Conservation (phyloP, 2,888 invertebrate species). For the Caenorhabditis imperialis region DNA sequence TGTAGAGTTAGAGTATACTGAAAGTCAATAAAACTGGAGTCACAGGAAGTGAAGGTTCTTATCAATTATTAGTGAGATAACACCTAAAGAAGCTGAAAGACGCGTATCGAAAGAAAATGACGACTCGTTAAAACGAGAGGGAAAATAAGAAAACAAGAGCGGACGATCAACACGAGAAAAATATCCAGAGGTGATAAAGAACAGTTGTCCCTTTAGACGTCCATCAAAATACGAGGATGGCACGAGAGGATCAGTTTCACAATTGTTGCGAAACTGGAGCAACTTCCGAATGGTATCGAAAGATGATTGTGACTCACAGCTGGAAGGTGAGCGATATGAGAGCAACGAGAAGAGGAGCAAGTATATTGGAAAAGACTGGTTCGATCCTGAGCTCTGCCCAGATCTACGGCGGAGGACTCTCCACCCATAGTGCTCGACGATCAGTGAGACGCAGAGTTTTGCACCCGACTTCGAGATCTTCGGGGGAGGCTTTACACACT, state of each 20-base stretch:
- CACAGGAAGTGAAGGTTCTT: too few species aligned
- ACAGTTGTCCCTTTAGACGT: conserved; percentile 28
- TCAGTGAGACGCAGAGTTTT: conserved; percentile 38
- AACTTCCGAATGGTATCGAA: too few species aligned
- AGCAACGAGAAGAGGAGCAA: not conserved
- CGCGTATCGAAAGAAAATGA: not conserved
- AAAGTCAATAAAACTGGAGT: too few species aligned
- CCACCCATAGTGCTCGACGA: conserved; percentile 12
- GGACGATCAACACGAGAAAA: not conserved
- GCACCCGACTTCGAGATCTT: conserved; percentile 23
- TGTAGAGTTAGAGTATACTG: too few species aligned
- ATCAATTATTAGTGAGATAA: too few species aligned
- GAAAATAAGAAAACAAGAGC: not conserved
- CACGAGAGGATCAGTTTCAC: not conserved
- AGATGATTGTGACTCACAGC: too few species aligned
- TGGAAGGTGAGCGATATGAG: conserved; percentile 11
- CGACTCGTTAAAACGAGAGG: conserved; percentile 4
- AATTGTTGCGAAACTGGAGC: conserved; percentile 15
- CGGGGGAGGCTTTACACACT: conserved; percentile 40
- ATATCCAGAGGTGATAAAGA: conserved; percentile 34
- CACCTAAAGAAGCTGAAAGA: not conserved
- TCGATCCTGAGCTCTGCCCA: conserved; percentile 16
- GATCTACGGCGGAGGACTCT: too few species aligned
- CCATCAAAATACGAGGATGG: conserved; percentile 20
- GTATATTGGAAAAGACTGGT: conserved; percentile 43